These are phyloP conservation scores for Marmota monax DNA, from an alignment of 2,113 vertebrate species.

Conservation along the genomic window DNA sequence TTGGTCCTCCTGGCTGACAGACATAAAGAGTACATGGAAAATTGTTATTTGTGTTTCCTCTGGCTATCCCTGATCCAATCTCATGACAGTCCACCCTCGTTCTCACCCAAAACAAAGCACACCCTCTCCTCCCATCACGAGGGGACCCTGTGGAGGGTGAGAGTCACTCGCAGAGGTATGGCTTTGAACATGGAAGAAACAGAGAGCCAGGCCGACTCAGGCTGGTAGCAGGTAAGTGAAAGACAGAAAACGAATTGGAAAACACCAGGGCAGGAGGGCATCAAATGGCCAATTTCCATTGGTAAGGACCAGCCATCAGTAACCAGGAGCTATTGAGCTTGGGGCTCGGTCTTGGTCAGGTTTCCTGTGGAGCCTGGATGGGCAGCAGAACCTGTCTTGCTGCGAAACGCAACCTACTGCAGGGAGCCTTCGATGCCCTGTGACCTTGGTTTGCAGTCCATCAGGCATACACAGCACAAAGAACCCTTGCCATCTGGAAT, in stretches of 20 bases:
- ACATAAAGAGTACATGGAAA: slow-evolving; percentile 77
- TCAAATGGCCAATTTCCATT: not conserved
- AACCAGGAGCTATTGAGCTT: not conserved
- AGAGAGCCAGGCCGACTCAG: slow-evolving; percentile 47
- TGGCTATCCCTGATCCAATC: slow-evolving; percentile 47
- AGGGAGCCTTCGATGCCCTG: not conserved
- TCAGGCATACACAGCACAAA: not conserved
- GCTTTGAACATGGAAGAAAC: slow-evolving; percentile 32
- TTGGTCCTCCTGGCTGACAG: not conserved
- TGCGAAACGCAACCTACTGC: too few relatives aligned
- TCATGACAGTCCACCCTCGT: slow-evolving; percentile 70
- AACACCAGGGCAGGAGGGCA: not conserved
- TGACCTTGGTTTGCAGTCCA: not conserved
- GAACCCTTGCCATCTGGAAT: not conserved
- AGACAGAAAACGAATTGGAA: slow-evolving; percentile 79
- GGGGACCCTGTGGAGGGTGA: slow-evolving; percentile 13
- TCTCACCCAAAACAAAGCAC: slow-evolving; percentile 56
- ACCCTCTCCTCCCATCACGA: not conserved
- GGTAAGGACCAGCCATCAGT: not conserved
- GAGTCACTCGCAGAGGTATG: not conserved
- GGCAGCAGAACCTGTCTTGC: not conserved
- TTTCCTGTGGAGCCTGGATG: not conserved
- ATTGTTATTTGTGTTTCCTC: slow-evolving; percentile 86
- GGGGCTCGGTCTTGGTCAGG: not conserved
- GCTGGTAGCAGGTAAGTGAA: slow-evolving; percentile 65